Conservation (phyloP, 2,113 vertebrate genomes). For the Actenoides lindsayi region DNA sequence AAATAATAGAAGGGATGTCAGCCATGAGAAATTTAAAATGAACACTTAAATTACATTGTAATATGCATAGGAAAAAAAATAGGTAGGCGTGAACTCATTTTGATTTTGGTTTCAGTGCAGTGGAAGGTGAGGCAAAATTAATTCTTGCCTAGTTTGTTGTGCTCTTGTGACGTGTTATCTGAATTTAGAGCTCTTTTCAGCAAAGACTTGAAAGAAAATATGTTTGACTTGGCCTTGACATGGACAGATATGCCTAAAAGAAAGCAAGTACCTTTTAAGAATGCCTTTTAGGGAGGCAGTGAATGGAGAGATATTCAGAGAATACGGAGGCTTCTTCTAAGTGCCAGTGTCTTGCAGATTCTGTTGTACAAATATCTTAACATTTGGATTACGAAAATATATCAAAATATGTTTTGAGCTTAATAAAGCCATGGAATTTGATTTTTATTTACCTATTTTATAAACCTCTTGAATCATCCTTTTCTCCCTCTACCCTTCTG, state of each 20-base stretch:
- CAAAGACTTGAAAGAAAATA: not conserved
- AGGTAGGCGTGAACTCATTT: too few relatives aligned
- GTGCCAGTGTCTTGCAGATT: not conserved
- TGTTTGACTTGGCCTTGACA: not conserved
- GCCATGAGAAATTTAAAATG: not conserved
- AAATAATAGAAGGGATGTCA: not conserved
- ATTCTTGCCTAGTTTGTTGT: too few relatives aligned
- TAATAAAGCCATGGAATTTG: not conserved
- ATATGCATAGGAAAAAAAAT: too few relatives aligned
- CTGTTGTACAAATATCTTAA: not conserved
- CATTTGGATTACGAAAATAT: not conserved
- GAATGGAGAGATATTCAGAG: not conserved
- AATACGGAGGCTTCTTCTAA: not conserved
- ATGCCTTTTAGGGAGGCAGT: not conserved
- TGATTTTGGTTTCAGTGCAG: too few relatives aligned
- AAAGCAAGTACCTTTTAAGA: not conserved
- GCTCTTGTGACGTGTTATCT: not conserved
- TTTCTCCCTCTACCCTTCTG: not conserved
- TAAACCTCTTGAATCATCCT: fast-evolving
- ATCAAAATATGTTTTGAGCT: not conserved
- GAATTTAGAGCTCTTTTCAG: not conserved
- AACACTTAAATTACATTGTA: too few relatives aligned
- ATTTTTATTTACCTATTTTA: not conserved
- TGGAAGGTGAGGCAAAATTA: too few relatives aligned
- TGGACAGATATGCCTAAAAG: not conserved